Evolutionary conservation across 2,113 vertebrate genomes (phyloP), one percentile per base, ranked within the genome.

Genomic region (Mionectes macconnelli): DNA sequence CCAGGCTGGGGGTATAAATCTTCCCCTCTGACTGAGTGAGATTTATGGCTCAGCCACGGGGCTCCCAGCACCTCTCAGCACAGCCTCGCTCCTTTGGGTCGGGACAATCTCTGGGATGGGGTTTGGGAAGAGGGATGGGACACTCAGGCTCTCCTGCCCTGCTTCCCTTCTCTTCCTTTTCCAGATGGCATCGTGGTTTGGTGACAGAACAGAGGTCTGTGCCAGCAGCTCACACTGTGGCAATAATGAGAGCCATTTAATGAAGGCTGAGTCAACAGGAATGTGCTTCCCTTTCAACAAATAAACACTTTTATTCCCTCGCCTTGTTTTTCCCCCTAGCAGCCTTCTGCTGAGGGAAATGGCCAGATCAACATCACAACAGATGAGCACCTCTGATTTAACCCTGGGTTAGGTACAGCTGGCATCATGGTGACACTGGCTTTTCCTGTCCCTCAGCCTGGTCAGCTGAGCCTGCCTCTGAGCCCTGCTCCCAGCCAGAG

Each of bases 41-140:
- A 98, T 97, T 98, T 98, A 98, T 92, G 74, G 89, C 75, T 66
- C 64, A 95, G 94, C 81, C 84, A 96, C 14, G 5, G 94, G 93
- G 91, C 94, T 95, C 39, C 73, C 7, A 4, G 96, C 92, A 57
- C 83, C 93, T 86, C 66, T 87, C 80, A 40, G 90, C 83, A n/a
- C 66, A 72, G 93, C 73, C 8, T 66, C 69, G 84, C 83, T 56
- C 57, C 92, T 92, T 94, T 88, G 68, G 25, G 76, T 24, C 1
- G 1, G 92, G 92, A 49, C 68, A 77, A 64, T 75, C 55, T 68
- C 15, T 4, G 79, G 45, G 28, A 17, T 35, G 47, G 75, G 63
- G 19, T 37, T 27, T 37, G 67, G 63, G 70, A 39, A 40, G 28
- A 82, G 63, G 63, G 35, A 24, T 1, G 9, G 75, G 75, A 13